Conservation (phyloP, 2,797 vertebrate genomes). For the Sebastes reedi region DNA sequence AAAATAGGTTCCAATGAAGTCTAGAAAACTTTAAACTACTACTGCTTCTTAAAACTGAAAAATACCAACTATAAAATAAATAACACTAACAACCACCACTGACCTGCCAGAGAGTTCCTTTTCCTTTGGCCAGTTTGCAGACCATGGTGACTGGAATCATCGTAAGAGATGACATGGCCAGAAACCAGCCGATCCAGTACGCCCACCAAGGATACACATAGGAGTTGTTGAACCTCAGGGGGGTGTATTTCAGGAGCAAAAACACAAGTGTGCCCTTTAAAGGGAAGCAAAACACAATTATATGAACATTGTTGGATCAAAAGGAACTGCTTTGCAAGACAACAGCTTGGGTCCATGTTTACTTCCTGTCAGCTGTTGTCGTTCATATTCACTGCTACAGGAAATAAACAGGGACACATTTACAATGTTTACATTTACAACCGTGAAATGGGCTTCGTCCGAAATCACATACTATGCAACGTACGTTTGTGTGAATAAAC, state of each 20-base stretch:
- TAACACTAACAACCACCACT: constrained; percentile 4
- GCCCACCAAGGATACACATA: constrained; percentile 79
- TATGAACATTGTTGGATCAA: not conserved
- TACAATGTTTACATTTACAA: too few species aligned
- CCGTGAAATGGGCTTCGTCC: too few species aligned
- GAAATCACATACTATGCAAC: too few species aligned
- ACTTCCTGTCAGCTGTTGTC: too few species aligned
- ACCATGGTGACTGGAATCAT: constrained; percentile 73
- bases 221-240: constrained; percentile 75
- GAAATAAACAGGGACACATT: too few species aligned
- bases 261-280: constrained; percentile 73
- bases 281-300: not conserved
- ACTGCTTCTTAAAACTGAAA: not conserved
- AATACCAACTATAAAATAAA: not conserved
- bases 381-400: too few species aligned
- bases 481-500: too few species aligned
- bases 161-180: constrained; percentile 63
- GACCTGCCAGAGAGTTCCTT: constrained; percentile 74
- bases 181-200: constrained; percentile 75
- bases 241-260: constrained; percentile 67
- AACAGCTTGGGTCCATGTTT: too few species aligned
- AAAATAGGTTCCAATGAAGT: not conserved
- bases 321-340: too few species aligned
- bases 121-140: constrained; percentile 60
- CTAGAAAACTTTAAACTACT: not conserved